These are phyloP conservation scores for Microctonus aethiopoides DNA, from an alignment of 2,888 invertebrate species.

Conservation along the genomic window DNA sequence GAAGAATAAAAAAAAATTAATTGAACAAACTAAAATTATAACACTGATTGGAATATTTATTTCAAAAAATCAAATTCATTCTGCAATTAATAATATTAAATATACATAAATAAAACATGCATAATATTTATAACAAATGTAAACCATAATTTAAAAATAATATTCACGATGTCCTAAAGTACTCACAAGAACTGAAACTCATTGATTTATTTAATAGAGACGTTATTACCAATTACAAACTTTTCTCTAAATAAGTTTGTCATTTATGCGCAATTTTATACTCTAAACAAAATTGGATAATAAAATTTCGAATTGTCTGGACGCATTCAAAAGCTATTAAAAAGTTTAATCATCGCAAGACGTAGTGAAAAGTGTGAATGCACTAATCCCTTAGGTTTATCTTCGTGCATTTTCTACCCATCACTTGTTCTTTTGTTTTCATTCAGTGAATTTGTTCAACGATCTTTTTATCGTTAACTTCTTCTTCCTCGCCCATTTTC, in stretches of 20 bases:
- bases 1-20: no score
- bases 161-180: no score
- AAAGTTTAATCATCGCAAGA: slow-evolving; percentile 53
- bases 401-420: slow-evolving; percentile 31
- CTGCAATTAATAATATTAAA: no score
- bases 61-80: no score
- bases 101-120: no score
- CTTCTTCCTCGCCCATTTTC: background rate
- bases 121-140: no score
- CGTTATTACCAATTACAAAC: background rate
- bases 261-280: slow-evolving; percentile 29
- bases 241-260: slow-evolving; percentile 20
- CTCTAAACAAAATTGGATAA: slow-evolving; percentile 61
- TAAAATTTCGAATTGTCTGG: slow-evolving; percentile 50
- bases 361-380: slow-evolving; percentile 21
- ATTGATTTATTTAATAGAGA: no score
- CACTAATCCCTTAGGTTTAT: slow-evolving; percentile 27
- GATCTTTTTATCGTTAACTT: slow-evolving; percentile 7
- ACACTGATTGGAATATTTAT: no score
- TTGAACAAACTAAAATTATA: no score
- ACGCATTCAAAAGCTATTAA: slow-evolving; percentile 51
- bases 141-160: no score
- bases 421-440: background rate
- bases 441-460: slow-evolving; percentile 10
- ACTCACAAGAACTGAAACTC: no score